Conservation (phyloP, 2,113 vertebrate genomes). For the Solenodon paradoxus region DNA sequence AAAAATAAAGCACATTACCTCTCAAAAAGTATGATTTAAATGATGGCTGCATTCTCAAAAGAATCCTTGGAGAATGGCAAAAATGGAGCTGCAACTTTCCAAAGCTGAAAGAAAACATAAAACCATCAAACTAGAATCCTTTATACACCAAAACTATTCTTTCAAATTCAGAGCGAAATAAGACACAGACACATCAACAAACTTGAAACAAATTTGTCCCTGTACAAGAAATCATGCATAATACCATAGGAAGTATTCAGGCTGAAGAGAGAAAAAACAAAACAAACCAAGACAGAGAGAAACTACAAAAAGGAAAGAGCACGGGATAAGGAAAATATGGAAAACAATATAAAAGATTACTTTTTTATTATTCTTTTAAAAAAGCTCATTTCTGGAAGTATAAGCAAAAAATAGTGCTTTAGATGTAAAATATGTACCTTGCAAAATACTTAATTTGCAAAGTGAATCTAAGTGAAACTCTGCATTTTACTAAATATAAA, state of each 20-base stretch:
- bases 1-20: neutral
- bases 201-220: neutral
- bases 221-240: neutral
- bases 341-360: neutral
- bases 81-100: neutral
- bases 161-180: neutral
- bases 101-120: conserved; percentile 18
- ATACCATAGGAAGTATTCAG: neutral
- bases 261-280: neutral
- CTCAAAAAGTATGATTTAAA: neutral
- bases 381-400: neutral
- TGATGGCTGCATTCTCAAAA: neutral
- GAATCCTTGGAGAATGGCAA: neutral
- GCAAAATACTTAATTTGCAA: neutral
- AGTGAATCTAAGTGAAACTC: neutral
- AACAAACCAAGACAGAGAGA: too few species aligned
- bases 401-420: neutral
- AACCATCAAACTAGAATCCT: neutral
- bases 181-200: neutral
- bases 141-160: neutral
- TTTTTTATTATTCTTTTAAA: neutral
- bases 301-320: neutral
- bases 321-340: neutral
- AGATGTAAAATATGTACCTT: too few species aligned
- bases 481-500: neutral